Evolutionary conservation across 2,113 vertebrate species (phyloP).

Genomic region (Sylvilagus bachmani): DNA sequence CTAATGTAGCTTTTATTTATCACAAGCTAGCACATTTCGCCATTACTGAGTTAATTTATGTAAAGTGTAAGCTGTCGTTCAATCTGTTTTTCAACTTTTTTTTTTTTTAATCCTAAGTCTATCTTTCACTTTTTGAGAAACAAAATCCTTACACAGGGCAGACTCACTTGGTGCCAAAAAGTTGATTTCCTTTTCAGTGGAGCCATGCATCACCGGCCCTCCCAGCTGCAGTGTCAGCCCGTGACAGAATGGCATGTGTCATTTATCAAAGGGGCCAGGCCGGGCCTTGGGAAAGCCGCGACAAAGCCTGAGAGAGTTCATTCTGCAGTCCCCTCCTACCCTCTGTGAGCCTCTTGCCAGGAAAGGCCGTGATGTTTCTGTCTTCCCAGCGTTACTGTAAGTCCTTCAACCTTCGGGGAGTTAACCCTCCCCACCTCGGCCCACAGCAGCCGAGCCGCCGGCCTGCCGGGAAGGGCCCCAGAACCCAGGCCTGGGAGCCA

Average conservation of each 20-base stretch:
- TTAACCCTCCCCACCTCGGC: conserved; percentile 88
- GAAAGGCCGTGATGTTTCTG: conserved; percentile 96
- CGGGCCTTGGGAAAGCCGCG: conserved; percentile 99
- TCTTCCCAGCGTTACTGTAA: conserved; percentile 93
- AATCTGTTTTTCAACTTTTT: conserved; percentile 89
- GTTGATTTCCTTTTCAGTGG: conserved; percentile 99
- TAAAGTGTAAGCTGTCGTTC: conserved; percentile 93
- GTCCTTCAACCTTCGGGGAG: conserved; percentile 89
- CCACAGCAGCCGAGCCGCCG: rapidly evolving
- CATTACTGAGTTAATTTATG: conserved; percentile 93
- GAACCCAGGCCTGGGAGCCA: neutral
- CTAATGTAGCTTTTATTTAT: conserved; percentile 94
- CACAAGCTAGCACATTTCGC: conserved; percentile 92
- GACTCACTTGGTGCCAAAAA: conserved; percentile 97
- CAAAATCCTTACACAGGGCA: conserved; percentile 96
- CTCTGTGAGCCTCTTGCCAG: conserved; percentile 95
- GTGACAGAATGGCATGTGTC: conserved; percentile 99
- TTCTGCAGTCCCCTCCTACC: conserved; percentile 95
- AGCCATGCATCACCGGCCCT: conserved; percentile 98
- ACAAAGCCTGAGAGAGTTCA: conserved; percentile 99
- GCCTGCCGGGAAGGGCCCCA: rapidly evolving
- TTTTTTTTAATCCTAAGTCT: conserved; percentile 86
- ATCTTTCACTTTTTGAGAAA: conserved; percentile 93
- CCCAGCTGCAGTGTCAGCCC: conserved; percentile 99
- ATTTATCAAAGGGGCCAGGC: conserved; percentile 99